Evolutionary conservation across 2,888 invertebrate genomes (phyloP), one percentile per base, ranked within the genome.

Genomic region (Parnassius apollo): DNA sequence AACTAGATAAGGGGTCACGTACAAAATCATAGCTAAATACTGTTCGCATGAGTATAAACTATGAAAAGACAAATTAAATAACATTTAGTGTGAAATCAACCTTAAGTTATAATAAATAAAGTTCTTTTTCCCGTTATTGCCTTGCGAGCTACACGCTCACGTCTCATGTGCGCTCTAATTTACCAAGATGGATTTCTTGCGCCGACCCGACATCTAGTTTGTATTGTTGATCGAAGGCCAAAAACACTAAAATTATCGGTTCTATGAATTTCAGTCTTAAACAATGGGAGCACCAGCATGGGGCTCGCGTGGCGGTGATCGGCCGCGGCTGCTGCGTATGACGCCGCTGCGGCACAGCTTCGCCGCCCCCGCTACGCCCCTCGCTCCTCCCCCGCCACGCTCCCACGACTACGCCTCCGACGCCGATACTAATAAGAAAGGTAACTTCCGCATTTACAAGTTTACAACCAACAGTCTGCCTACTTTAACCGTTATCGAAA

Each of bases 371-470:
- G 85, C 91, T 68, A 87, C 92, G 22, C 88, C 91, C 57, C 86
- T 88, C 61, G 84, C 86, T 55, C 90, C 81, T 12, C 83, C 86
- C 42, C 85, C 85, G 45, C 77, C 81, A 8, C 82, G 88, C 68
- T 70, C 85, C 4, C 88, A 88, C 71, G 93, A 88, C 76, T 93
- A 93, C 76, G 89, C 93, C 77, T 93, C 93, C 68, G 92, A 93
- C 82, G 93, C 93, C 71, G 93, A 93, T 82, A 93, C 93, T 82
- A 93, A 89, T 81, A 91, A 93, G 74, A 90, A 89, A 92, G 93
- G 93, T 93, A 85, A 71, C 65, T 66, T 69, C 56, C 60, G 57
- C 49, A 52, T 57, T 49, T 42, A 4, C 42, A 9, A 12, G 12
- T 48, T 57, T 46, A 7, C 18, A 52, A 7, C 55, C 44, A 50